phyloP scores from a whole-genome alignment of 2,888 invertebrate species.

The Pseudococcus jackbeardsleyi region DNA sequence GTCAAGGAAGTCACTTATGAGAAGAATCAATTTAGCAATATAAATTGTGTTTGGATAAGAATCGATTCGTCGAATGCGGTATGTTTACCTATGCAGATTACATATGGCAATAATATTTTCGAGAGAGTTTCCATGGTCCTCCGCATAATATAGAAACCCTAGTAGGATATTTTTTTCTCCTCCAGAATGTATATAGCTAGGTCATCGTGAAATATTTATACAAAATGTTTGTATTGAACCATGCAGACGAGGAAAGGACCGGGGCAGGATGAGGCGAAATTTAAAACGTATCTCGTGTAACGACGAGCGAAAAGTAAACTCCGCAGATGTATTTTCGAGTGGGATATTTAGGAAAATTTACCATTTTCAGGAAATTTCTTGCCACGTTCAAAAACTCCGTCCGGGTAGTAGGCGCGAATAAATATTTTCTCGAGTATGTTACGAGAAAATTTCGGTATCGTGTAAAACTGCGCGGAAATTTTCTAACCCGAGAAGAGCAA shows the following conservation, averaged over 20 bases:
- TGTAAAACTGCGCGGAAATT: background rate
- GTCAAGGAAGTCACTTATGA: background rate
- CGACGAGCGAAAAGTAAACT: constrained; percentile 11
- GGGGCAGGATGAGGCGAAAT: background rate
- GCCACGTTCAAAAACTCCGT: background rate
- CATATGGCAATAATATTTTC: background rate
- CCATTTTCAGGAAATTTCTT: background rate
- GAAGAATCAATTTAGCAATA: background rate
- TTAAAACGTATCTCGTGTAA: constrained; percentile 20
- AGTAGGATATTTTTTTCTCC: background rate
- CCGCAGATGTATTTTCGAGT: background rate
- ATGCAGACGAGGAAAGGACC: background rate
- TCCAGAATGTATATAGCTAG: background rate
- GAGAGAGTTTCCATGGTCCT: background rate
- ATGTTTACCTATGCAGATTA: constrained; percentile 17
- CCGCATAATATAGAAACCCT: background rate
- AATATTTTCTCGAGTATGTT: constrained; percentile 14
- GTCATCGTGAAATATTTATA: background rate
- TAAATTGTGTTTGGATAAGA: background rate
- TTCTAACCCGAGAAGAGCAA: background rate
- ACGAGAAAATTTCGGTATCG: background rate
- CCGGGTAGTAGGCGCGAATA: background rate
- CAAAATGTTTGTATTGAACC: background rate
- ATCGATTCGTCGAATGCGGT: background rate
- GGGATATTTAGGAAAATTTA: constrained; percentile 28